phyloP scores from a whole-genome alignment of 1,140 invertebrate species.

The Idris sp. region DNA sequence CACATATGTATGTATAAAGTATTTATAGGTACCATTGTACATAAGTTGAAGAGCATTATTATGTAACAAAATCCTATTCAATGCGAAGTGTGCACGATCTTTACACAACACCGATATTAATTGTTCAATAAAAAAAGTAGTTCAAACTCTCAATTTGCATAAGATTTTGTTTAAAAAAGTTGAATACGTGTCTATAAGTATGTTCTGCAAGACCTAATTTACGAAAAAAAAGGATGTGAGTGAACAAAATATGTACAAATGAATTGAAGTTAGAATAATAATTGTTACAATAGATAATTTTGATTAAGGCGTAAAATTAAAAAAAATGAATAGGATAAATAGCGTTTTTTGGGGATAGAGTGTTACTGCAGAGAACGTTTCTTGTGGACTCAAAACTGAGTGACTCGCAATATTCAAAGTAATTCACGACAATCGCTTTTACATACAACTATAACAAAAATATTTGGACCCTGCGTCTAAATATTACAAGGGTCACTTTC shows the following conservation, averaged over 20 bases:
- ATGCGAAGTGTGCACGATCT: too few relatives aligned
- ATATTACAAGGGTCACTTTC: conserved; percentile 21
- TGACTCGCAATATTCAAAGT: conserved; percentile 26
- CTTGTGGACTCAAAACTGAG: conserved; percentile 47
- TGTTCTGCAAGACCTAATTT: too few relatives aligned
- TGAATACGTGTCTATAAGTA: too few relatives aligned
- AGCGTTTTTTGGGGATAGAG: conserved; percentile 25
- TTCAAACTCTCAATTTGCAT: too few relatives aligned
- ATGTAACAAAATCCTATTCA: conserved; percentile 2
- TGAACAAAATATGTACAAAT: conserved; percentile 6
- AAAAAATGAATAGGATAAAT: conserved; percentile 31
- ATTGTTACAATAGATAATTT: too few relatives aligned
- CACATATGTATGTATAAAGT: conserved; percentile 2
- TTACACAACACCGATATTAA: too few relatives aligned
- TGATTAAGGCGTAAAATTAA: background rate
- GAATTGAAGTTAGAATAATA: background rate
- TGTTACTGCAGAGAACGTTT: conserved; percentile 48
- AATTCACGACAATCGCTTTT: conserved; percentile 50
- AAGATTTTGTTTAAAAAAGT: background rate
- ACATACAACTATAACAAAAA: too few relatives aligned
- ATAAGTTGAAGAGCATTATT: conserved; percentile 8
- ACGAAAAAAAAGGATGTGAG: background rate
- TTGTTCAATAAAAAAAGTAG: too few relatives aligned
- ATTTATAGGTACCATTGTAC: conserved; percentile 7
- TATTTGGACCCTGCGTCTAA: conserved; percentile 23